Conservation (phyloP, 2,113 vertebrate genomes). For the Lynx canadensis region DNA sequence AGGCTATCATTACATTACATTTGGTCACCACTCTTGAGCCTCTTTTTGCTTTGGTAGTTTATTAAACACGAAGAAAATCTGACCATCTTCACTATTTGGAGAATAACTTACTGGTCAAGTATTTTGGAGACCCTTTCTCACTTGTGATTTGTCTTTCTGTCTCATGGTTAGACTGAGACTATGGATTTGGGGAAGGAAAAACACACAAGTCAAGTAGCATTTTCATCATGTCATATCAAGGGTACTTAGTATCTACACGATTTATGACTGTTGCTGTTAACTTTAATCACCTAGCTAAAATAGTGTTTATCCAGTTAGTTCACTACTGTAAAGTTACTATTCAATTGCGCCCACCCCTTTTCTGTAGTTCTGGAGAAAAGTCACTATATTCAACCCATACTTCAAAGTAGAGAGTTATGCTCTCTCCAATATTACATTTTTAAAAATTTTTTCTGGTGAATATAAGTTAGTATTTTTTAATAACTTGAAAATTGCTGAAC, state of each 20-base stretch:
- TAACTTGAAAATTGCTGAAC: background rate
- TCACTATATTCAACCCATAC: background rate
- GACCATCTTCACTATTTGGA: background rate
- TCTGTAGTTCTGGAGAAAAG: background rate
- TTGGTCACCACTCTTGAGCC: background rate
- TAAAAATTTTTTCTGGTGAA: background rate
- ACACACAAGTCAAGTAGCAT: background rate
- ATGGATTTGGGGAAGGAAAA: background rate
- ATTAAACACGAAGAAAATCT: no score
- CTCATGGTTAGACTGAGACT: background rate
- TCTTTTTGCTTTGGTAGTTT: background rate
- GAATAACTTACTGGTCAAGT: background rate
- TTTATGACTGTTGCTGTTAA: background rate
- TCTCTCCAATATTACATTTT: background rate
- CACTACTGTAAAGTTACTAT: background rate
- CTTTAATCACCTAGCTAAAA: background rate
- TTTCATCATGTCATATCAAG: background rate
- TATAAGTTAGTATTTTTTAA: background rate
- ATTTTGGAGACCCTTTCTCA: background rate
- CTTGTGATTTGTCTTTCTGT: background rate
- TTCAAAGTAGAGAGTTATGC: background rate
- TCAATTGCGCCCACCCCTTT: background rate
- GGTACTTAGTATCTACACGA: background rate
- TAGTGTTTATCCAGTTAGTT: background rate
- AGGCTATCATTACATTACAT: background rate